Conservation (phyloP, 2,113 vertebrate genomes). For the Elephantulus edwardii region DNA sequence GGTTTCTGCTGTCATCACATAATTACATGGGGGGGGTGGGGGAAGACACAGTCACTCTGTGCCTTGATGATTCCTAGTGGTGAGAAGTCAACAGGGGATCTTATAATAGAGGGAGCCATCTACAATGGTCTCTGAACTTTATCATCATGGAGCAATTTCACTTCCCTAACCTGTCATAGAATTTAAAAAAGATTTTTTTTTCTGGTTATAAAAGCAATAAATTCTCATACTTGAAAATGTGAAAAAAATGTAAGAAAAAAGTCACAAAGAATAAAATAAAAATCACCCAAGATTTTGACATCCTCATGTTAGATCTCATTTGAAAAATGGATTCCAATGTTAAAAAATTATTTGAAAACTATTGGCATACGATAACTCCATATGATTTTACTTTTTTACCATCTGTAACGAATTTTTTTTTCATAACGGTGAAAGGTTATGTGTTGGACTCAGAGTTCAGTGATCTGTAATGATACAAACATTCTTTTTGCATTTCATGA, state of each 20-base stretch:
- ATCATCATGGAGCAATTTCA: conserved; percentile 29
- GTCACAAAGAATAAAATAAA: conserved; percentile 49
- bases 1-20: conserved; percentile 62
- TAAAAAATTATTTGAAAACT: conserved; percentile 12
- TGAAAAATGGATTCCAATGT: conserved; percentile 16
- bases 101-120: conserved; percentile 45
- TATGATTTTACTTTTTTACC: conserved; percentile 4
- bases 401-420: background rate
- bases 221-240: conserved; percentile 37
- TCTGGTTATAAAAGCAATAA: conserved; percentile 49
- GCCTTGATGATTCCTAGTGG: conserved; percentile 39
- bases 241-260: conserved; percentile 45
- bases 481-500: conserved; percentile 1
- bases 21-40: conserved; percentile 32
- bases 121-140: conserved; percentile 36
- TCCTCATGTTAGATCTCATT: conserved; percentile 19
- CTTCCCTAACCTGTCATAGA: conserved; percentile 49
- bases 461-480: conserved; percentile 21
- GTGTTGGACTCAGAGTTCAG: background rate
- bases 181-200: conserved; percentile 56
- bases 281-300: conserved; percentile 13
- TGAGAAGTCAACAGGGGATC: conserved; percentile 50
- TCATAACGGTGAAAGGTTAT: background rate
- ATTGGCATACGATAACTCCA: conserved; percentile 14
- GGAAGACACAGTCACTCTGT: conserved; percentile 42